These are phyloP conservation scores for Cacatua alba DNA, from an alignment of 2,113 vertebrate genomes.

Conservation along the genomic window DNA sequence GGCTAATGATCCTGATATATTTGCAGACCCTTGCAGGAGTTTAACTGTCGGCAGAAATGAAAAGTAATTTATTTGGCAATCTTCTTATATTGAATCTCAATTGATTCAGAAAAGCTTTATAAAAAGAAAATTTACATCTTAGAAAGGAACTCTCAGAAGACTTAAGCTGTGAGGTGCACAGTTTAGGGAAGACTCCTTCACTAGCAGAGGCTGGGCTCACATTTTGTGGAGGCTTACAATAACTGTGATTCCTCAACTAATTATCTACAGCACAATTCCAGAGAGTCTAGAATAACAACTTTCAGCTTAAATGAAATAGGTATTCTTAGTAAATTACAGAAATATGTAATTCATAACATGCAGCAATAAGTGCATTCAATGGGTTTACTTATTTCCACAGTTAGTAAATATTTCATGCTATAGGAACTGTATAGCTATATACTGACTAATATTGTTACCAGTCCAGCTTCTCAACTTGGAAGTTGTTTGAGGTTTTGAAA, in stretches of 20 bases:
- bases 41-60: slow-evolving; percentile 55
- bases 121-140: slow-evolving; percentile 39
- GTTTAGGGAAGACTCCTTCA: not conserved
- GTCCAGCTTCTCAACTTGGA: not conserved
- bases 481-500: not conserved
- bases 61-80: slow-evolving; percentile 67
- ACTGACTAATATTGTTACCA: not conserved
- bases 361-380: not conserved
- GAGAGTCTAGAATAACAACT: not conserved
- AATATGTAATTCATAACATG: accelerated
- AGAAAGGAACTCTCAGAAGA: not conserved
- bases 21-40: slow-evolving; percentile 55
- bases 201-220: not conserved
- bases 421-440: not conserved
- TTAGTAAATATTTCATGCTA: not conserved
- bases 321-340: not conserved
- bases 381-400: not conserved
- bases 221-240: not conserved
- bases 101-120: slow-evolving; percentile 58
- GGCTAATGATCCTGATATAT: slow-evolving; percentile 65
- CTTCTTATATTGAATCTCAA: slow-evolving; percentile 46
- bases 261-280: not conserved
- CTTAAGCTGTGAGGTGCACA: not conserved
- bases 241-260: not conserved
- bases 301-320: not conserved